Percentiles rank a stretch among this genome's conserved stretches.
Conservation (phyloP, 2,888 invertebrate species). For the Altica lythri region DNA sequence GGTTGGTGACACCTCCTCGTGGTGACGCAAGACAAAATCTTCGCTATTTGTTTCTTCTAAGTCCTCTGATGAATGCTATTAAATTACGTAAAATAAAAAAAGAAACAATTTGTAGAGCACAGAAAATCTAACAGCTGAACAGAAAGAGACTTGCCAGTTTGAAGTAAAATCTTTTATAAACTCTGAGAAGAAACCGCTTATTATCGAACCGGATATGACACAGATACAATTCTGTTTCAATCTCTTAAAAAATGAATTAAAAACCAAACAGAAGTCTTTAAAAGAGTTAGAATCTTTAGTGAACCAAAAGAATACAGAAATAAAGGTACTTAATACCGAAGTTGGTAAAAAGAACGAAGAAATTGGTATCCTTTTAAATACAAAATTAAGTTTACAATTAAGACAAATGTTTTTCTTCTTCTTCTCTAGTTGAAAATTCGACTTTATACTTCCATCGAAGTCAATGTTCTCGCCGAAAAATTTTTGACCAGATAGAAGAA, state of each 20-base stretch:
- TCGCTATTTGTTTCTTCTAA: too few species aligned
- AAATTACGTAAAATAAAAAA: too few species aligned
- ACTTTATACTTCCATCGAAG: too few species aligned
- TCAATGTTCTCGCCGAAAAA: too few species aligned
- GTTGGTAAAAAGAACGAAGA: slow-evolving; percentile 24
- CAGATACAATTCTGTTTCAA: slow-evolving; percentile 53
- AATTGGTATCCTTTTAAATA: slow-evolving; percentile 35
- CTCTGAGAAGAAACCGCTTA: slow-evolving; percentile 36
- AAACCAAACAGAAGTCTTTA: slow-evolving; percentile 21
- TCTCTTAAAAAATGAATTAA: slow-evolving; percentile 45
- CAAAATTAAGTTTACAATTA: too few species aligned
- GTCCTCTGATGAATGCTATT: too few species aligned
- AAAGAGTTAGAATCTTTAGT: slow-evolving; percentile 14
- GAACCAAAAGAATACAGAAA: slow-evolving; percentile 17
- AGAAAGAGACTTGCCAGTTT: slow-evolving; percentile 39
- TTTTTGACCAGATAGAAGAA: too few species aligned
- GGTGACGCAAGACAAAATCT: too few species aligned
- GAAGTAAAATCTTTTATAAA: slow-evolving; percentile 37
- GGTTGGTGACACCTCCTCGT: too few species aligned
- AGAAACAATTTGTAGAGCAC: slow-evolving; percentile 24
- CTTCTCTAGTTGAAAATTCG: too few species aligned
- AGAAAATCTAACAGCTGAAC: slow-evolving; percentile 10
- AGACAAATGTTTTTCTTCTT: too few species aligned
- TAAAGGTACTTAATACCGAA: slow-evolving; percentile 15
- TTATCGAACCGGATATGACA: slow-evolving; percentile 45